These are phyloP conservation scores for Megaleporinus macrocephalus DNA, from an alignment of 2,113 vertebrate genomes.

Conservation along the genomic window DNA sequence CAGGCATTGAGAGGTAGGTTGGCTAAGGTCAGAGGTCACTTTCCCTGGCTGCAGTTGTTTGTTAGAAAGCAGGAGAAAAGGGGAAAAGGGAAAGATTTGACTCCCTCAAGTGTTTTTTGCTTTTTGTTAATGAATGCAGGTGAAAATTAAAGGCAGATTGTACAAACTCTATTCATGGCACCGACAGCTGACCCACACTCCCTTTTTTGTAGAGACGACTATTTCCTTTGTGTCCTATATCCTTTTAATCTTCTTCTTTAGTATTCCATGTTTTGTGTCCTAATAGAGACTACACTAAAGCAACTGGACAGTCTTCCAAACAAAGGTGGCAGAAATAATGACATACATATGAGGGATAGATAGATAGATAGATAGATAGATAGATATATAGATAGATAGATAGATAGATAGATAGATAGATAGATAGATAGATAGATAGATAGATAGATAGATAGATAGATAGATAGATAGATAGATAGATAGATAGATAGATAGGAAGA, in stretches of 20 bases:
- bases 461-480: too few relatives aligned
- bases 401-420: too few relatives aligned
- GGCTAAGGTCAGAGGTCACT: conserved; percentile 45
- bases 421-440: too few relatives aligned
- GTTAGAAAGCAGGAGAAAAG: conserved; percentile 24
- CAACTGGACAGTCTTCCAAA: too few relatives aligned
- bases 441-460: too few relatives aligned
- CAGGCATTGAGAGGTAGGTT: conserved; percentile 26
- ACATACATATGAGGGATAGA: too few relatives aligned
- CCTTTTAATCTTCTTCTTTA: not conserved
- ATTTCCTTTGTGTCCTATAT: not conserved
- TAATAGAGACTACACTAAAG: too few relatives aligned
- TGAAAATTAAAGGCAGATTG: not conserved
- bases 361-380: too few relatives aligned
- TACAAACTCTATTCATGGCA: not conserved
- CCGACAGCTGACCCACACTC: not conserved
- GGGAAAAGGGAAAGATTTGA: not conserved
- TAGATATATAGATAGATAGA: too few relatives aligned
- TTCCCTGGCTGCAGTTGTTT: conserved; percentile 26
- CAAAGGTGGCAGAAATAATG: too few relatives aligned
- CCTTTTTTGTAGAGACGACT: not conserved
- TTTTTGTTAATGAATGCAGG: not conserved
- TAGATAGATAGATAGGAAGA: too few relatives aligned
- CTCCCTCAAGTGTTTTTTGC: not conserved
- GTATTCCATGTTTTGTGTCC: not conserved